A percentile compares a stretch with the other conserved stretches of the same genome.
These are phyloP conservation scores for Cacoxenus indagator DNA, from an alignment of 2,888 invertebrate genomes.

Conservation along the genomic window DNA sequence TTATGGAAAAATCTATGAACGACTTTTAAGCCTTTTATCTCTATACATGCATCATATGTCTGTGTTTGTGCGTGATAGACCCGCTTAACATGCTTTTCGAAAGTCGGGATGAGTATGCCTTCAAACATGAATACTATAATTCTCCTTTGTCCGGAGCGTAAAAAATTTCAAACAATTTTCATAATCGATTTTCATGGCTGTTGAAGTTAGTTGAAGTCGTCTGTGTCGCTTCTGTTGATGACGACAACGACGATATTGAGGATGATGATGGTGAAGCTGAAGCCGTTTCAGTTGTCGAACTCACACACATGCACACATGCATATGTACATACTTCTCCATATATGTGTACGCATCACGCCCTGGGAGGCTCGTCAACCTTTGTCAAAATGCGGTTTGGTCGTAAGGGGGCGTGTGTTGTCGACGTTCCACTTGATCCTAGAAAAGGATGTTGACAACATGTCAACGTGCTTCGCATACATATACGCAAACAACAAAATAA, in stretches of 20 bases:
- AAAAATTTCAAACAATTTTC: constrained; percentile 58
- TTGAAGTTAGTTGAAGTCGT: constrained; percentile 20
- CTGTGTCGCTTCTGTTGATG: constrained; percentile 50
- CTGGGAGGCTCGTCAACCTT: constrained; percentile 52
- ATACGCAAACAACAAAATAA: background rate
- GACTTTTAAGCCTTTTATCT: constrained; percentile 43
- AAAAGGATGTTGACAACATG: constrained; percentile 68
- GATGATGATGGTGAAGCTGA: background rate
- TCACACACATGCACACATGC: background rate
- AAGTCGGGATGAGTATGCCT: background rate
- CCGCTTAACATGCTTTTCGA: background rate
- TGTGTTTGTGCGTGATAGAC: background rate
- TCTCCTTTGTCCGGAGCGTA: constrained; percentile 32
- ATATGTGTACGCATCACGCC: background rate
- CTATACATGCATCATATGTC: constrained; percentile 5
- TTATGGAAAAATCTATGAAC: constrained; percentile 51
- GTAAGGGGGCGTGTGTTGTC: constrained; percentile 10
- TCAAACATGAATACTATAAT: background rate
- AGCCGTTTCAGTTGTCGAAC: background rate
- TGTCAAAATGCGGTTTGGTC: constrained; percentile 44
- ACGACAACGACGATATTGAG: constrained; percentile 16
- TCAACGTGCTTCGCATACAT: constrained; percentile 51
- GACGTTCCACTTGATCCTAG: constrained; percentile 42
- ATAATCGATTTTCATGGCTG: constrained; percentile 59
- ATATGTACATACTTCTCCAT: background rate